Base-by-base conservation (phyloP, 2,888 invertebrate species). In the Onchidella celtica region DNA sequence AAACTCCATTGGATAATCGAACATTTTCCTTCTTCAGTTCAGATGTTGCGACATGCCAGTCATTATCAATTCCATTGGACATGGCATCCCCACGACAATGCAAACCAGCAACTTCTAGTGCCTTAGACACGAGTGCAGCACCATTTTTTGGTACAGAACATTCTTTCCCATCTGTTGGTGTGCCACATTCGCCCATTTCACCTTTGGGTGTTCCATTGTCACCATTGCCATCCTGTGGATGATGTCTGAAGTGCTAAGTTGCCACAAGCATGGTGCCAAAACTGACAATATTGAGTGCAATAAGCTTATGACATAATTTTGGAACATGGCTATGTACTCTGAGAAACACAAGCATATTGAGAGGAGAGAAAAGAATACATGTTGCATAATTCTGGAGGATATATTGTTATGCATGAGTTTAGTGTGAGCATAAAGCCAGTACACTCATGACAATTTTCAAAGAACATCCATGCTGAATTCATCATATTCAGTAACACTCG, bases 211-310 rank as follows among this genome's bases (percentile, higher is more conserved):
- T 79, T 27, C 79, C 79, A 24, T 36, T 72, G 29, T 79, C 79
- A 36, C 79, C 79, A 0, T 57, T 79, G 21, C 79, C 79, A 59
- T 79, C 79, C 2, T 79, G 32, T 66, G 79, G 79, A 34, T 78
- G 70, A 69, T 11, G 2, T 27, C 29, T 21, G 11, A 0, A 9
- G n/a, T n/a, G n/a, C n/a, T n/a, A n/a, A n/a, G n/a, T n/a, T n/a
- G 57, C 3, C 11, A 11, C 24, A 3, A 57, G 11, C 3, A 27
- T 24, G 65, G 29, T 65, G 65, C 65, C 65, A 27, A 29, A n/a
- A 29, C 0, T 24, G 29, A 2, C 65, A 24, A 65, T 17, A 3
- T 65, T 32, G 27, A 29, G 24, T 65, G 32, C 29, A 55, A 55
- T n/a, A n/a, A n/a, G n/a, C n/a, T n/a, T n/a, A n/a, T n/a, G n/a